Evolutionary conservation across 2,888 invertebrate genomes (phyloP).

Genomic region (Halocaridina rubra): DNA sequence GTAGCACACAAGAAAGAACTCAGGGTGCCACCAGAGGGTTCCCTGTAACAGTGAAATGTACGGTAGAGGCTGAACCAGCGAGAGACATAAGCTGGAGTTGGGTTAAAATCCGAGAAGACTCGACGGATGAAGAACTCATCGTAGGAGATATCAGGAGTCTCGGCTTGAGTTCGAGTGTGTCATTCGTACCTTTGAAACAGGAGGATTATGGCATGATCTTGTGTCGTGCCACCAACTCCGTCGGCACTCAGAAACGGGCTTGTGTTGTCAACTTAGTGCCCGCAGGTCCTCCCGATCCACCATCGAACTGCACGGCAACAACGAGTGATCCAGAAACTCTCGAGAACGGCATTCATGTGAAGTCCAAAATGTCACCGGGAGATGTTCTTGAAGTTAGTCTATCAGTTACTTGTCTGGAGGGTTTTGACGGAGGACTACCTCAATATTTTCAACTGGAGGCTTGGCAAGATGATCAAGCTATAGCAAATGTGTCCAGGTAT

Average conservation of each 20-base stretch:
- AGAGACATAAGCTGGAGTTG: slow-evolving; percentile 88
- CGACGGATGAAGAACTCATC: slow-evolving; percentile 72
- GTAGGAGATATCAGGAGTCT: slow-evolving; percentile 72
- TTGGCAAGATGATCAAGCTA: slow-evolving; percentile 39
- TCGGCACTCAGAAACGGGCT: slow-evolving; percentile 39
- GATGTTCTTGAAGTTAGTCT: slow-evolving; percentile 25
- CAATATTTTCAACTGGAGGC: slow-evolving; percentile 54
- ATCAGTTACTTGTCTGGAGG: slow-evolving; percentile 55
- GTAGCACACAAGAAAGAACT: slow-evolving; percentile 15
- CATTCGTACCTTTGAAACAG: slow-evolving; percentile 37
- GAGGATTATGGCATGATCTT: slow-evolving; percentile 56
- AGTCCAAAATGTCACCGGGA: not conserved
- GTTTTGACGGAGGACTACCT: slow-evolving; percentile 60
- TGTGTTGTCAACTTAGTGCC: slow-evolving; percentile 60
- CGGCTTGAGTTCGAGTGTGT: slow-evolving; percentile 43
- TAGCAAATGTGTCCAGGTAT: slow-evolving; percentile 56
- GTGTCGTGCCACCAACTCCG: slow-evolving; percentile 50
- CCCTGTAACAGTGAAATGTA: slow-evolving; percentile 44
- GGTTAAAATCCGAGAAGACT: slow-evolving; percentile 67
- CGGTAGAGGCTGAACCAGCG: slow-evolving; percentile 70
- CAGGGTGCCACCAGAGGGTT: slow-evolving; percentile 52
- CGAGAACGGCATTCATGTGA: no score
- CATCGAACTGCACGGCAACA: slow-evolving; percentile 54
- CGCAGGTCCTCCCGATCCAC: slow-evolving; percentile 57
- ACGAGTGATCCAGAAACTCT: slow-evolving; percentile 24